These are phyloP conservation scores for Heteronetta atricapilla DNA, from an alignment of 2,113 vertebrate species.

Conservation along the genomic window DNA sequence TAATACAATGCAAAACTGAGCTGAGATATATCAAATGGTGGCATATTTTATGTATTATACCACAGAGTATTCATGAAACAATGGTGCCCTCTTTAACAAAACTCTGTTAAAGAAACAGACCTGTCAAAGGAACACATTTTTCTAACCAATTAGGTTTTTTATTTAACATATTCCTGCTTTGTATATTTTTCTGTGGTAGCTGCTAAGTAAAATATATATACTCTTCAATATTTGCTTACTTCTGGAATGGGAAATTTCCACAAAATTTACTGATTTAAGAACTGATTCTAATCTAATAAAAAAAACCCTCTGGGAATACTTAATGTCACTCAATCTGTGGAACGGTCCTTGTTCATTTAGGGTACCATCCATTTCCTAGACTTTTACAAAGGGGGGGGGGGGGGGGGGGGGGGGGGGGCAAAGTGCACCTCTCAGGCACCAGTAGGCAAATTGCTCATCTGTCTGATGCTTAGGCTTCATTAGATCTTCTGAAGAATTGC, in stretches of 20 bases:
- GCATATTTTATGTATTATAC: conserved; percentile 31
- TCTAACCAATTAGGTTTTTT: conserved; percentile 48
- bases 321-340: conserved; percentile 17
- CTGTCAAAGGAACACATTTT: conserved; percentile 50
- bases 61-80: conserved; percentile 49
- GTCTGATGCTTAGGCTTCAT: not conserved
- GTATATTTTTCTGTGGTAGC: conserved; percentile 70
- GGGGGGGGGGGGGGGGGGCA: too few species aligned
- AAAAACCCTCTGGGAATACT: not conserved
- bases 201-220: conserved; percentile 71
- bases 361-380: not conserved
- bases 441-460: not conserved
- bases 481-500: not conserved
- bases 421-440: not conserved
- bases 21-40: not conserved
- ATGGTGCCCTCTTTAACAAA: conserved; percentile 48
- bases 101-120: conserved; percentile 41
- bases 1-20: conserved; percentile 13
- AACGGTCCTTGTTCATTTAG: conserved; percentile 54
- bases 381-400: not conserved
- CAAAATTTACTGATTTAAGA: conserved; percentile 62
- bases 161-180: conserved; percentile 53
- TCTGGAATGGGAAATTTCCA: conserved; percentile 67
- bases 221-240: conserved; percentile 63
- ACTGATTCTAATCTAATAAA: conserved; percentile 57